These are phyloP conservation scores for Leucophora obtusa DNA, from an alignment of 2,888 invertebrate genomes.

Conservation along the genomic window DNA sequence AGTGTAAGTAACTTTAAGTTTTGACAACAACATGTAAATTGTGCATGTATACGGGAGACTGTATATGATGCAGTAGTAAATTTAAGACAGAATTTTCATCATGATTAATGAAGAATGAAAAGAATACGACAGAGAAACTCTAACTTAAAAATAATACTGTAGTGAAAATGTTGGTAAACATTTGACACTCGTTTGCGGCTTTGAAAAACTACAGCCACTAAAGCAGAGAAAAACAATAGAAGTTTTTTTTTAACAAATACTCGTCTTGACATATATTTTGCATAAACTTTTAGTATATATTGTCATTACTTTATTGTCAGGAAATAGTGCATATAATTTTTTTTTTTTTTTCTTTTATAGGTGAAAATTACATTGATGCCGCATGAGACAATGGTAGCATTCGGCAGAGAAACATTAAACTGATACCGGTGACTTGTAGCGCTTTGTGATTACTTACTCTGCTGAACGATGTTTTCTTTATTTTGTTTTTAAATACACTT, in stretches of 20 bases:
- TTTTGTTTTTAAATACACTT: too few species aligned
- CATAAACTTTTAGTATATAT: not conserved
- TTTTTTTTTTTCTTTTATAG: not conserved
- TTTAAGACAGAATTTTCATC: slow-evolving; percentile 15
- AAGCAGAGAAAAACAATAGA: too few species aligned
- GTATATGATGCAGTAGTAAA: not conserved
- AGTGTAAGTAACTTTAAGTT: not conserved
- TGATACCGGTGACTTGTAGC: too few species aligned
- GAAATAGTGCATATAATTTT: not conserved
- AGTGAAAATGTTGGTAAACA: slow-evolving; percentile 30
- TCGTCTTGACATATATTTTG: not conserved
- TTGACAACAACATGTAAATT: slow-evolving; percentile 3
- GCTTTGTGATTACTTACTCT: too few species aligned
- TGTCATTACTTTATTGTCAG: not conserved
- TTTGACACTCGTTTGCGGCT: slow-evolving; percentile 48
- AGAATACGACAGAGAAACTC: slow-evolving; percentile 36
- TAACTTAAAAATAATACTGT: slow-evolving; percentile 17
- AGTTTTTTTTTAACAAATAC: too few species aligned
- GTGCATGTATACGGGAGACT: not conserved
- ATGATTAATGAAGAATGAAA: slow-evolving; percentile 45
- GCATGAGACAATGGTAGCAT: slow-evolving; percentile 14
- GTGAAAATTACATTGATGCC: not conserved
- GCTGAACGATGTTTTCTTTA: too few species aligned
- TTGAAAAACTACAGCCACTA: not conserved
- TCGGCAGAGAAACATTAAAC: too few species aligned